These are phyloP conservation scores for Neosalanx taihuensis DNA, from an alignment of 2,797 vertebrate genomes.

Conservation along the genomic window DNA sequence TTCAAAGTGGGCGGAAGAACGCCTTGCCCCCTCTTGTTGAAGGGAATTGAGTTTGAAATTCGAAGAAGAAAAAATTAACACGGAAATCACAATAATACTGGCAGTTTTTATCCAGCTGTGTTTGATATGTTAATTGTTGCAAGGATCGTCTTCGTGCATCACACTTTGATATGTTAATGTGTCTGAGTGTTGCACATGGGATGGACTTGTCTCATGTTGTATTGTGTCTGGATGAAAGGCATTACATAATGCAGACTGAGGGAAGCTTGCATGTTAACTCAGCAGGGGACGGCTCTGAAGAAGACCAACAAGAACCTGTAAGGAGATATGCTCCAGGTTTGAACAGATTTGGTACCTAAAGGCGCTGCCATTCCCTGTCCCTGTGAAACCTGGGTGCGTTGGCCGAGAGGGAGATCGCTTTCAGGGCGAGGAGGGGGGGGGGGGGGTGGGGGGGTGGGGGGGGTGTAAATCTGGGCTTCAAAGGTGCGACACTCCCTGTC, in stretches of 20 bases:
- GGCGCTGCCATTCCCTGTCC: background rate
- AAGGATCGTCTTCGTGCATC: conserved; percentile 6
- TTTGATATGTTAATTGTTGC: conserved; percentile 33
- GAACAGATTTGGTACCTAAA: conserved; percentile 11
- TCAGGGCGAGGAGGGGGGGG: too few species aligned
- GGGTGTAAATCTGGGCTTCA: too few species aligned
- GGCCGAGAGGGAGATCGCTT: too few species aligned
- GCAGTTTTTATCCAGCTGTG: conserved; percentile 1
- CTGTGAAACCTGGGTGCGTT: background rate
- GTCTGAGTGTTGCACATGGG: conserved; percentile 10
- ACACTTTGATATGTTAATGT: conserved; percentile 36
- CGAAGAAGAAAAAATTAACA: background rate
- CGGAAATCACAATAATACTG: background rate
- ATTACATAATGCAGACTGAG: conserved; percentile 6
- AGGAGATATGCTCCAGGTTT: background rate
- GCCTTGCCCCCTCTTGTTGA: too few species aligned
- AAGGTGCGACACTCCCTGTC: too few species aligned
- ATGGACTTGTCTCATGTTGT: background rate
- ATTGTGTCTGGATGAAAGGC: conserved; percentile 31
- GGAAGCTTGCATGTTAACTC: conserved; percentile 15
- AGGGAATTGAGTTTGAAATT: background rate
- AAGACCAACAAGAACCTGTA: too few species aligned
- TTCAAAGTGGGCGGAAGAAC: background rate
- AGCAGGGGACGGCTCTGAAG: background rate
- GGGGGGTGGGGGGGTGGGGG: too few species aligned